Percentiles rank a stretch among this genome's conserved stretches.
These are phyloP conservation scores for Exephanes ischioxanthus DNA, from an alignment of 2,888 invertebrate genomes.

Conservation along the genomic window DNA sequence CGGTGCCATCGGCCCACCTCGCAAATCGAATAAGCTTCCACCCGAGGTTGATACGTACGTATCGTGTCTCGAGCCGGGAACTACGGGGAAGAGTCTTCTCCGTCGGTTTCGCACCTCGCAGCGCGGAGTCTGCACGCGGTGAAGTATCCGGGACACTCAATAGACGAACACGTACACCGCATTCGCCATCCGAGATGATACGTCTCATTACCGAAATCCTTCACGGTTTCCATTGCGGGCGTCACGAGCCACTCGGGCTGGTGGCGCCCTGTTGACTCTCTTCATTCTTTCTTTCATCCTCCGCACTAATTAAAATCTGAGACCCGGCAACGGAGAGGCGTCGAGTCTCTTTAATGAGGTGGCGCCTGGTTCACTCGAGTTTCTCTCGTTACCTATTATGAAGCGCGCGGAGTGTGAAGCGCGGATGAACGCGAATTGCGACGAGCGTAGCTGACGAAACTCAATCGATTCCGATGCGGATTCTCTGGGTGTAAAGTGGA, in stretches of 20 bases:
- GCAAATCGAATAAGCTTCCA: slow-evolving; percentile 81
- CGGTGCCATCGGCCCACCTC: slow-evolving; percentile 63
- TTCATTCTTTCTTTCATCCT: slow-evolving; percentile 64
- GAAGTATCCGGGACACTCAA: neutral
- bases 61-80: slow-evolving; percentile 72
- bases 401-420: slow-evolving; percentile 18
- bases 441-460: neutral
- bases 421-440: neutral
- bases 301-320: slow-evolving; percentile 79
- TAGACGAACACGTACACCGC: slow-evolving; percentile 1
- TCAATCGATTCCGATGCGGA: neutral
- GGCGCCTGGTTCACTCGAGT: slow-evolving; percentile 70
- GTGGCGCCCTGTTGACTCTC: slow-evolving; percentile 54
- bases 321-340: slow-evolving; percentile 76
- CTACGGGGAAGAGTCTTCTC: slow-evolving; percentile 50
- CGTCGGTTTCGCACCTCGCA: slow-evolving; percentile 60
- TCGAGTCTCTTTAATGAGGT: slow-evolving; percentile 77
- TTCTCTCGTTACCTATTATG: slow-evolving; percentile 72
- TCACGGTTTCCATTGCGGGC: slow-evolving; percentile 15
- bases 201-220: slow-evolving; percentile 49
- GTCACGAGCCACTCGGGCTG: slow-evolving; percentile 55
- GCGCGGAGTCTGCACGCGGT: neutral
- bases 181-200: slow-evolving; percentile 1
- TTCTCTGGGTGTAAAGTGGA: neutral
- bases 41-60: slow-evolving; percentile 77